Evolutionary conservation across 2,888 invertebrate genomes (phyloP), one percentile per base, ranked within the genome.

Genomic region (Tromatobia lineatoria): DNA sequence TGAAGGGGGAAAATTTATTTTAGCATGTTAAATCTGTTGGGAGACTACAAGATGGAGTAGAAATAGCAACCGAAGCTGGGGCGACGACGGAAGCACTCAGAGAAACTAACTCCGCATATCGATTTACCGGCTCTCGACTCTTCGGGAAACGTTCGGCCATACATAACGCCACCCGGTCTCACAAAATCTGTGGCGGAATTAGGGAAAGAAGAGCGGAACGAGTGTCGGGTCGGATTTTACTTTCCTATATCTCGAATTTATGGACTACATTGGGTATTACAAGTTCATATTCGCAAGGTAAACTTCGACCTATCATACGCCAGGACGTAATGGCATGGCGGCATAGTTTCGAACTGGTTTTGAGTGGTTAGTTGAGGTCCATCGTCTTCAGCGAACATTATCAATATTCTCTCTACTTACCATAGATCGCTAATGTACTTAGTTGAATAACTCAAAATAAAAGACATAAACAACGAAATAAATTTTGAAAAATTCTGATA

Each of bases 11-110:
- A 61, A n/a, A 64, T 64, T 64, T 38, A 64, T 64, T 64, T 64
- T 64, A 38, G 18, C 64, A 38, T 64, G 64, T 42, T 64, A 64
- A 64, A 64, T 20, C 42, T 64, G 64, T 64, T 38, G 64, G 20
- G 38, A n/a, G 38, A 38, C 64, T 64, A 38, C 34, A 64, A 64
- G 38, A 64, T 64, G 38, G 20, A 42, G 64, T 38, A 4, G 64
- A 64, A 64, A 64, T 20, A 18, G 64, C 42, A 64, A 38, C 38
- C 64, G 64, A 38, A 38, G 38, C 38, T 20, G 38, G 20, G 2
- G 64, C 38, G 18, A 18, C 20, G 64, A 64, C 64, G 64, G 34
- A 64, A 64, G 64, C 64, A 64, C 64, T 64, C 64, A 38, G 64
- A 38, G 38, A 64, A 64, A 64, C 64, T 64, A 38, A 20, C 64